These are phyloP conservation scores for Hetaerina titia DNA, from an alignment of 2,888 invertebrate species.

Conservation along the genomic window DNA sequence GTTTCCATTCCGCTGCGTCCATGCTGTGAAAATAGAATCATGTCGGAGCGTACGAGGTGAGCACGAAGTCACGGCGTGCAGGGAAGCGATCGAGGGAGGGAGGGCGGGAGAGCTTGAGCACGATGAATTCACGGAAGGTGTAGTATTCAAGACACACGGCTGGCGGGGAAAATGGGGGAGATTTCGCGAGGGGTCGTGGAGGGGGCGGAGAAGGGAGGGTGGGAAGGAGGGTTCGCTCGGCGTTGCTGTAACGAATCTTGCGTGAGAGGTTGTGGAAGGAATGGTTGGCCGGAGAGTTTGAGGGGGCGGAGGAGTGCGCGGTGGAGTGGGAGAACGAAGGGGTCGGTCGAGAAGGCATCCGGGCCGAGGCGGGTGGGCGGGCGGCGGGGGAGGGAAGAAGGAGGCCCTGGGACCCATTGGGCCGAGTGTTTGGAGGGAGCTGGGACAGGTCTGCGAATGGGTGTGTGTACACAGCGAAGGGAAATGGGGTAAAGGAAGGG, in stretches of 20 bases:
- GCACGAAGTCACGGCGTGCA: neutral
- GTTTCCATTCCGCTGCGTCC: neutral
- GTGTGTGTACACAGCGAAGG: conserved; percentile 16
- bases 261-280: conserved; percentile 45
- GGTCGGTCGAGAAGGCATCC: neutral
- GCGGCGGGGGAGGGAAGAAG: neutral
- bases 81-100: neutral
- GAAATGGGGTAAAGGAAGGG: neutral
- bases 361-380: neutral
- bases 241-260: conserved; percentile 45
- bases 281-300: neutral
- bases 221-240: neutral
- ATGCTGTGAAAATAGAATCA: neutral
- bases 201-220: neutral
- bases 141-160: neutral
- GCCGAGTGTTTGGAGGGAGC: conserved; percentile 35
- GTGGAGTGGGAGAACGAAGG: neutral
- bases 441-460: conserved; percentile 52
- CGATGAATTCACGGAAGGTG: neutral
- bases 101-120: neutral
- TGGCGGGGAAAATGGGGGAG: neutral
- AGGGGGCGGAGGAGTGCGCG: neutral
- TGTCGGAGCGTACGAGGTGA: neutral
- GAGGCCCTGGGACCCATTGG: neutral
- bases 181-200: neutral